Conservation (phyloP, 2,888 invertebrate genomes). For the Sinelater perroti region DNA sequence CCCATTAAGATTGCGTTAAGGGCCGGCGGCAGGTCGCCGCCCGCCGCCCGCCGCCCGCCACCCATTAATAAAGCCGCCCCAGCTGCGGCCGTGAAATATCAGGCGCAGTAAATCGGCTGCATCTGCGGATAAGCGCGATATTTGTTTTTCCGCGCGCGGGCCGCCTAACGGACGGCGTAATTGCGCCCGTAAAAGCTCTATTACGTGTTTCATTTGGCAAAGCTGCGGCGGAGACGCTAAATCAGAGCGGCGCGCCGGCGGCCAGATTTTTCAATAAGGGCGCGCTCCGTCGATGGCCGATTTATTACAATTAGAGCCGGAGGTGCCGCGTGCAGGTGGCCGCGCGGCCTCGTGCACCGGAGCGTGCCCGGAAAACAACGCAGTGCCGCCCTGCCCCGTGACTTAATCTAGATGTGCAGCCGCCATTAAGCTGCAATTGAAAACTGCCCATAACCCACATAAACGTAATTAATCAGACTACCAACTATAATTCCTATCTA, state of each 20-base stretch:
- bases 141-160: conserved; percentile 30
- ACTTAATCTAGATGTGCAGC: conserved; percentile 5
- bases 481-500: no score
- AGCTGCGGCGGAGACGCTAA: conserved; percentile 36
- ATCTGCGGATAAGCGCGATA: conserved; percentile 33
- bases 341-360: conserved; percentile 12
- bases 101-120: conserved; percentile 28
- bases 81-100: conserved; percentile 32
- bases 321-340: conserved; percentile 20
- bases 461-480: no score
- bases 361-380: conserved; percentile 23
- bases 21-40: conserved; percentile 22
- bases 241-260: conserved; percentile 24
- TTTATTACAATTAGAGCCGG: conserved; percentile 28
- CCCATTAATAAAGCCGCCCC: conserved; percentile 28
- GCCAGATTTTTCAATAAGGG: conserved; percentile 24
- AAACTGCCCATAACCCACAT: no score
- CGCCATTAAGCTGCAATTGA: no score
- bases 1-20: conserved; percentile 40
- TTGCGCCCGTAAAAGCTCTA: conserved; percentile 37
- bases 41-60: conserved; percentile 9
- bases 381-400: conserved; percentile 16
- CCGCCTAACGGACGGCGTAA: conserved; percentile 33
- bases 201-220: conserved; percentile 39
- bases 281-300: not conserved